These are phyloP conservation scores for Coccyzus lansbergi DNA, from an alignment of 2,797 vertebrate species.

Conservation along the genomic window DNA sequence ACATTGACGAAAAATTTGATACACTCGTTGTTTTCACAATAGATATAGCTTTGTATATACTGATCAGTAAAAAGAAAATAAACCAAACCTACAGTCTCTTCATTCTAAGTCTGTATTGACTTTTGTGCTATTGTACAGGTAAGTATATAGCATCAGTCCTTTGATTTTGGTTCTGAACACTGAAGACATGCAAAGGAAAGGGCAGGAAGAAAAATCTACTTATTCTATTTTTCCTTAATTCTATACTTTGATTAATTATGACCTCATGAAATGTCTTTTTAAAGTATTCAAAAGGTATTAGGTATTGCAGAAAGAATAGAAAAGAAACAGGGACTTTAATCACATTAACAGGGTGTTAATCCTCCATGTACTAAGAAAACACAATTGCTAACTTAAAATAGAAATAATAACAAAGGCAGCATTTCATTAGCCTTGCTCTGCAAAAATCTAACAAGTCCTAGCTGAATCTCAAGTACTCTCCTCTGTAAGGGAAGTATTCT, in stretches of 20 bases:
- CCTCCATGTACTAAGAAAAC: neutral
- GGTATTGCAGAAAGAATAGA: neutral
- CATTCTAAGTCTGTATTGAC: neutral
- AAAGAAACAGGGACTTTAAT: slow-evolving; percentile 27
- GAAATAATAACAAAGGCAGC: neutral
- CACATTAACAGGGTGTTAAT: slow-evolving; percentile 45
- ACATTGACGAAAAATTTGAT: neutral
- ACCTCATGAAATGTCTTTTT: neutral
- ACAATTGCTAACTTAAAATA: slow-evolving; percentile 2
- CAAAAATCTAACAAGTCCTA: neutral
- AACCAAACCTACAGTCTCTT: neutral
- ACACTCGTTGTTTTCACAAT: fast-evolving
- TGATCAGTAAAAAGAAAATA: neutral
- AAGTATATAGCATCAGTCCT: neutral
- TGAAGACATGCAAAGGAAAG: neutral
- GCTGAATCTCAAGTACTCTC: neutral
- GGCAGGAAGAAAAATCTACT: neutral
- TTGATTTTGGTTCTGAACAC: neutral
- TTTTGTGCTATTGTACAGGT: neutral
- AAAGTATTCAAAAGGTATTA: neutral
- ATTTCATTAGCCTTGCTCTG: neutral
- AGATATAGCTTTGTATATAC: neutral
- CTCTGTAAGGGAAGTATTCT: neutral
- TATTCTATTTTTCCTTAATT: neutral
- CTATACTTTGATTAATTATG: neutral